phyloP scores from a whole-genome alignment of 1,140 invertebrate genomes.

The Cherax destructor region DNA sequence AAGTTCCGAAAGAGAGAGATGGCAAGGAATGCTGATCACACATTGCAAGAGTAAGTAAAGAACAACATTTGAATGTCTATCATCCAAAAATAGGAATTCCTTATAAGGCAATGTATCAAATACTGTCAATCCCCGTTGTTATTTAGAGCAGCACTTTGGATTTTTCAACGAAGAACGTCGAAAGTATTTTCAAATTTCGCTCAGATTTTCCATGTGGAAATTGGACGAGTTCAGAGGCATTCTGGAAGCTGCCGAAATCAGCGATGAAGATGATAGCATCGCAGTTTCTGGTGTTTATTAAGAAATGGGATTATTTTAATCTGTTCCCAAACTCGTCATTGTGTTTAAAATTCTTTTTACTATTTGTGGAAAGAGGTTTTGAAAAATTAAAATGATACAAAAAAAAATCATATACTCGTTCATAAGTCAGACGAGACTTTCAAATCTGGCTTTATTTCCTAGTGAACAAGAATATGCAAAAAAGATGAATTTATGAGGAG shows the following conservation, averaged over 20 bases:
- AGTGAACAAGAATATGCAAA: no score
- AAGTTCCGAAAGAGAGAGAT: neutral
- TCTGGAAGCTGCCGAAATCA: neutral
- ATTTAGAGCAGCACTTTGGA: neutral
- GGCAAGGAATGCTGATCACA: no score
- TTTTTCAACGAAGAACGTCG: no score
- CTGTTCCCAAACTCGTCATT: neutral
- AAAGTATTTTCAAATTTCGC: no score
- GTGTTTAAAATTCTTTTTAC: neutral
- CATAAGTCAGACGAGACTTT: no score
- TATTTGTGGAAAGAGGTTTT: neutral
- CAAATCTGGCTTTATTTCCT: no score
- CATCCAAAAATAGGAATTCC: no score
- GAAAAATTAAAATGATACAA: no score
- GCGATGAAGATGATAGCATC: neutral
- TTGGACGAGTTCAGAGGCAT: slow-evolving; percentile 3
- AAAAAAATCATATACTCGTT: no score
- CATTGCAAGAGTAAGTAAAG: no score
- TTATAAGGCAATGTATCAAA: neutral
- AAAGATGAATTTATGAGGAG: no score
- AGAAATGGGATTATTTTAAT: neutral
- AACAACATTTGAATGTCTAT: no score
- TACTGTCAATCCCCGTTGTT: neutral
- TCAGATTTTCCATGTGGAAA: neutral
- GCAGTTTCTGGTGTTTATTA: neutral